These are phyloP conservation scores for Altica lythri DNA, from an alignment of 2,888 invertebrate genomes.

Conservation along the genomic window DNA sequence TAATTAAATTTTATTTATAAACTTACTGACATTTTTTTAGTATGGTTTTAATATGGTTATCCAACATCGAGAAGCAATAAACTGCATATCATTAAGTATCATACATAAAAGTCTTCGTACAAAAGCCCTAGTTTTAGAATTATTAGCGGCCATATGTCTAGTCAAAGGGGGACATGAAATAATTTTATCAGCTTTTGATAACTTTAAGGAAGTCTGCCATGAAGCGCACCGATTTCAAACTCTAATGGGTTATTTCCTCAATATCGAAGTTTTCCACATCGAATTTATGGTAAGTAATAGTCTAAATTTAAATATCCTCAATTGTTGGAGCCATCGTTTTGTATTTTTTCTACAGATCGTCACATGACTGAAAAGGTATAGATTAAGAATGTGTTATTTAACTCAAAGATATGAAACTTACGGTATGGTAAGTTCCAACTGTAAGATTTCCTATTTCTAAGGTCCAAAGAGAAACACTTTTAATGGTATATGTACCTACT, in stretches of 20 bases:
- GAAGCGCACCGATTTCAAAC: conserved; percentile 93
- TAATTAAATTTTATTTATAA: neutral
- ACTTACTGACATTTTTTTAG: conserved; percentile 63
- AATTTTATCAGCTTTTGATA: conserved; percentile 95
- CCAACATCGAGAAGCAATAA: conserved; percentile 96
- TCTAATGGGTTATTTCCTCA: conserved; percentile 95
- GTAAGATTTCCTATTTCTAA: too few species aligned
- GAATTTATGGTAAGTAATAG: conserved; percentile 97
- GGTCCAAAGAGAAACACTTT: too few species aligned
- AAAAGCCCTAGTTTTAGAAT: conserved; percentile 94
- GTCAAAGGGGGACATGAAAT: conserved; percentile 99
- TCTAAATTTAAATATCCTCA: too few species aligned
- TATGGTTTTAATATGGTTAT: conserved; percentile 99
- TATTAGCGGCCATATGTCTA: conserved; percentile 96
- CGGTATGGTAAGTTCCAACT: too few species aligned
- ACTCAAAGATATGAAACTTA: too few species aligned
- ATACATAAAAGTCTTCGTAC: conserved; percentile 97
- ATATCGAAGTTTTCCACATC: conserved; percentile 95
- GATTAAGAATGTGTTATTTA: too few species aligned
- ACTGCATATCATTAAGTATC: conserved; percentile 95
- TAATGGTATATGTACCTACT: too few species aligned
- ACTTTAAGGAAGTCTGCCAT: conserved; percentile 91
- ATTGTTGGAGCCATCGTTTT: too few species aligned
- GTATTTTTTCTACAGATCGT: too few species aligned
- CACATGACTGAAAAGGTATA: too few species aligned